Percentiles rank a stretch among this genome's conserved stretches.
These are phyloP conservation scores for Phytoseiulus persimilis DNA, from an alignment of 2,888 invertebrate species.

Conservation along the genomic window DNA sequence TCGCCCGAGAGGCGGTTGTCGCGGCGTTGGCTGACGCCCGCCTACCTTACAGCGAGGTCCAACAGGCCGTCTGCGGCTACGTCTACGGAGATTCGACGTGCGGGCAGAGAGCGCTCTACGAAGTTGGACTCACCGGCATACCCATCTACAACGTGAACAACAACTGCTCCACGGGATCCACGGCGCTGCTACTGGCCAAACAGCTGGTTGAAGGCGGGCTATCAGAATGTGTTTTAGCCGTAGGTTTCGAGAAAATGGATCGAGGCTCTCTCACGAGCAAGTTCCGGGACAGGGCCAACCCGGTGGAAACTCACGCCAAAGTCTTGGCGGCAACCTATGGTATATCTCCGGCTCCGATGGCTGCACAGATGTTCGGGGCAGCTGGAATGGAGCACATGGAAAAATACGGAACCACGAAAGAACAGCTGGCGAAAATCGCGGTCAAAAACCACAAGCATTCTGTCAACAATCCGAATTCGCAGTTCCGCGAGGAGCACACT, in stretches of 20 bases:
- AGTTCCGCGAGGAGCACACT: constrained; percentile 82
- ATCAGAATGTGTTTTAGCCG: constrained; percentile 57
- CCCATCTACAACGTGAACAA: constrained; percentile 98
- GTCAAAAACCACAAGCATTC: constrained; percentile 96
- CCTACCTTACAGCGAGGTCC: constrained; percentile 64
- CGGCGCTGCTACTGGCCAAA: constrained; percentile 78
- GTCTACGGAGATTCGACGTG: constrained; percentile 91
- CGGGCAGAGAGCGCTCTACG: constrained; percentile 89
- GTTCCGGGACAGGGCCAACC: constrained; percentile 73
- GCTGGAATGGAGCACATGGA: constrained; percentile 92
- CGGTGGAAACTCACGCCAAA: constrained; percentile 76
- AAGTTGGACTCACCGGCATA: constrained; percentile 88
- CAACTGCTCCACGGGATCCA: constrained; percentile 93
- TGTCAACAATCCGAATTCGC: constrained; percentile 88
- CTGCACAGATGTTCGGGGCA: constrained; percentile 92
- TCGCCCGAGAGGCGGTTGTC: constrained; percentile 83
- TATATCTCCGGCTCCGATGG: constrained; percentile 71
- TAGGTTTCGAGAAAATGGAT: constrained; percentile 98
- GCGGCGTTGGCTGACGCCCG: constrained; percentile 78
- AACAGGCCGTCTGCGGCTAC: constrained; percentile 85
- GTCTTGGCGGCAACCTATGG: constrained; percentile 75
- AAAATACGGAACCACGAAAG: constrained; percentile 81
- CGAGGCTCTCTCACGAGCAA: constrained; percentile 71
- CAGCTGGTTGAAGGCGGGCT: constrained; percentile 74
- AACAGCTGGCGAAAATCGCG: constrained; percentile 94